phyloP scores from a whole-genome alignment of 30 jellyfish, hydroid and myxozoan genomes.

The Cassiopea xamachana region DNA sequence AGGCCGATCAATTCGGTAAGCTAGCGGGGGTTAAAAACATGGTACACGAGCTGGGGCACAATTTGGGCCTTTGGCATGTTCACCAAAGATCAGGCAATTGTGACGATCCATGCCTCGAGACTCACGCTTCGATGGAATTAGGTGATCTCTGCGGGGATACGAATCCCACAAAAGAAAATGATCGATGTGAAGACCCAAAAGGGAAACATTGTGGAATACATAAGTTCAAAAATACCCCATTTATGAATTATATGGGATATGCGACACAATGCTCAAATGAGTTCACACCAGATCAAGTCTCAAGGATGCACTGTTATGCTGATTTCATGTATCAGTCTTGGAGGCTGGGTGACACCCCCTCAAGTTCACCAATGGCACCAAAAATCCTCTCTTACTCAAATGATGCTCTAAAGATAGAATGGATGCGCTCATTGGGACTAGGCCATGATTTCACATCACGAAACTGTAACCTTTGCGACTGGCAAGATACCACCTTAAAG shows the following conservation, averaged over 20 bases:
- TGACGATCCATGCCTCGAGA: conserved; percentile 80
- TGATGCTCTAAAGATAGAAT: conserved; percentile 43
- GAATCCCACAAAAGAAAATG: conserved; percentile 81
- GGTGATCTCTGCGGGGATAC: conserved; percentile 94
- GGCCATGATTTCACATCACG: conserved; percentile 48
- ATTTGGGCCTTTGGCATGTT: conserved; percentile 91
- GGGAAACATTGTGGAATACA: conserved; percentile 25
- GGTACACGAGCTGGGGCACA: conserved; percentile 92
- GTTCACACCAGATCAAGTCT: conserved; percentile 87
- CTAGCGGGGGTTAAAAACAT: conserved; percentile 56
- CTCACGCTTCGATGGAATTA: conserved; percentile 85
- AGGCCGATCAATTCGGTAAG: conserved; percentile 63
- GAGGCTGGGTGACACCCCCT: conserved; percentile 67
- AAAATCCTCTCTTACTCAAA: conserved; percentile 49
- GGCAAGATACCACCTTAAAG: conserved; percentile 18
- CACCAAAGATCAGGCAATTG: conserved; percentile 76
- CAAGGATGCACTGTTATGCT: conserved; percentile 96
- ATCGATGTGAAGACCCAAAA: conserved; percentile 63
- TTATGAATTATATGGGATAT: conserved; percentile 84
- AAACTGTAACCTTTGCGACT: conserved; percentile 69
- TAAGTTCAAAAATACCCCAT: conserved; percentile 76
- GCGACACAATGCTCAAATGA: conserved; percentile 76
- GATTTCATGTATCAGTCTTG: conserved; percentile 72
- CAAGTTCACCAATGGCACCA: conserved; percentile 86
- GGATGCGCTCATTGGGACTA: conserved; percentile 85